A percentile compares a stretch with the other conserved stretches of the same genome.
Evolutionary conservation across 2,888 invertebrate genomes (phyloP).

Genomic region (Tipula lateralis): DNA sequence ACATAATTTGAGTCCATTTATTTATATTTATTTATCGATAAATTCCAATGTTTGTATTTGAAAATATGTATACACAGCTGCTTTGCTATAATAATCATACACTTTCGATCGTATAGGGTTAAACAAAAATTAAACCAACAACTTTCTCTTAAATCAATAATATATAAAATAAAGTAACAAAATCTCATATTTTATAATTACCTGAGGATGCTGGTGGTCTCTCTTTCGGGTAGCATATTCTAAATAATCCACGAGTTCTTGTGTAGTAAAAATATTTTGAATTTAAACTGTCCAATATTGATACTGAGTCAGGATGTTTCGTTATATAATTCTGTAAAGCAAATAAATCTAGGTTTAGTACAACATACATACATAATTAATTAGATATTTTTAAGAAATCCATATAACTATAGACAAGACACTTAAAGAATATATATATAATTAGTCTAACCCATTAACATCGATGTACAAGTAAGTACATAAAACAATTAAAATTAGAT

Average conservation of each 20-base stretch:
- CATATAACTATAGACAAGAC: neutral
- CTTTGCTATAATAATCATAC: neutral
- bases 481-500: neutral
- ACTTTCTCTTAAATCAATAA: neutral
- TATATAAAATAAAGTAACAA: neutral
- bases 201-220: constrained; percentile 68
- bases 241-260: constrained; percentile 87
- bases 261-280: constrained; percentile 85
- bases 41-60: too few relatives aligned
- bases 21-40: too few relatives aligned
- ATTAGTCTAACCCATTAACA: neutral
- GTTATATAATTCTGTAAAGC: constrained; percentile 66
- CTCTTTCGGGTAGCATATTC: constrained; percentile 91
- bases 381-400: neutral
- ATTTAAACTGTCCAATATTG: constrained; percentile 73
- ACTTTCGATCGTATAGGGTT: neutral
- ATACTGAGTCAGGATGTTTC: constrained; percentile 64
- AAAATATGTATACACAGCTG: too few relatives aligned
- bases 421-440: neutral
- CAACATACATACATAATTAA: neutral
- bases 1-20: too few relatives aligned
- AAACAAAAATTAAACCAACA: neutral
- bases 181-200: constrained; percentile 47
- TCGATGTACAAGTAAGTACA: neutral
- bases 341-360: constrained; percentile 38